Conservation (phyloP, 2,797 vertebrate genomes). For the Adelosebastes latens region DNA sequence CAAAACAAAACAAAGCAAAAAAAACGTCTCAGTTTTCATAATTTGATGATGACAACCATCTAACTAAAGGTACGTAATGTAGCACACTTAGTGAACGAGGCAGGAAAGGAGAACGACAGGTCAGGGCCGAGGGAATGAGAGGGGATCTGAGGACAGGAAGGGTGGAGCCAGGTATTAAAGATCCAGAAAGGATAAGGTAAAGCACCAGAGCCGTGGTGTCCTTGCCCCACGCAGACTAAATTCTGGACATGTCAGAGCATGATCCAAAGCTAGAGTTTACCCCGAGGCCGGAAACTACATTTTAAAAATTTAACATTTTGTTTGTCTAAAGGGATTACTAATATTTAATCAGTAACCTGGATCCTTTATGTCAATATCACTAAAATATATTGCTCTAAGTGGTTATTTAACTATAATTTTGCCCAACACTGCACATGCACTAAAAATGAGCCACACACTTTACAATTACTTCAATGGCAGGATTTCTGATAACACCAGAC, state of each 20-base stretch:
- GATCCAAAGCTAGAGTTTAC: conserved; percentile 3
- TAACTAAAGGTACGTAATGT: background rate
- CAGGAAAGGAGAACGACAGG: background rate
- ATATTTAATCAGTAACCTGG: background rate
- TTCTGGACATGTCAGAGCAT: conserved; percentile 36
- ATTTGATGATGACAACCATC: background rate
- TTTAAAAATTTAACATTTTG: background rate
- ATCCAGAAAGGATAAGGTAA: conserved; percentile 30
- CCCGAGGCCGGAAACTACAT: background rate
- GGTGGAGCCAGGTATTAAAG: conserved; percentile 46
- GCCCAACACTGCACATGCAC: background rate
- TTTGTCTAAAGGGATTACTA: background rate
- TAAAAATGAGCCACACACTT: conserved; percentile 9
- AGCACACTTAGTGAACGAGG: background rate
- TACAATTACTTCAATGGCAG: conserved; percentile 30
- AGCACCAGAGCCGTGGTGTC: conserved; percentile 19
- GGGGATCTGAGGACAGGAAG: conserved; percentile 35
- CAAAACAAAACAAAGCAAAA: background rate
- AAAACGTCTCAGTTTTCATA: background rate
- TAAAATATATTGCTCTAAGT: background rate
- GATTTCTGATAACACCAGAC: conserved; percentile 62
- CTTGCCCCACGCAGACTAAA: conserved; percentile 19
- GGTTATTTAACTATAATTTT: background rate
- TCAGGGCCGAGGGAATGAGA: background rate
- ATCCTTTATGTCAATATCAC: background rate